phyloP scores from a whole-genome alignment of 2,113 vertebrate species.

The Neotoma lepida region DNA sequence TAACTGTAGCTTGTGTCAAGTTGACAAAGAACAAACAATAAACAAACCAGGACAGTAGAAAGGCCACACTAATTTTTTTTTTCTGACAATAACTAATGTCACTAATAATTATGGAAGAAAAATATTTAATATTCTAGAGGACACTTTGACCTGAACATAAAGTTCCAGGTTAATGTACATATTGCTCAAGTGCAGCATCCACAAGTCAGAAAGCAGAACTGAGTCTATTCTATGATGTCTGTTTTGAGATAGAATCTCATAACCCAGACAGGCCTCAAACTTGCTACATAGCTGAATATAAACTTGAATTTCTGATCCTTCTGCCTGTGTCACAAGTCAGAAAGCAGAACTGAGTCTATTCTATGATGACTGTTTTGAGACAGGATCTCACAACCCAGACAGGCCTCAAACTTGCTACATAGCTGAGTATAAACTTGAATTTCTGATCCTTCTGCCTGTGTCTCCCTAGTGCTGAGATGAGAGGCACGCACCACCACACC shows the following conservation, averaged over 20 bases:
- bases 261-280: too few relatives aligned
- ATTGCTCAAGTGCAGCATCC: slow-evolving; percentile 5
- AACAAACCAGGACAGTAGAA: background rate
- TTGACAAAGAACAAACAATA: background rate
- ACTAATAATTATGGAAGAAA: background rate
- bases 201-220: slow-evolving; percentile 28
- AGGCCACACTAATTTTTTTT: background rate
- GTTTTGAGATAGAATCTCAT: background rate
- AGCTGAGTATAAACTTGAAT: background rate
- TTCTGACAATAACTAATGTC: background rate
- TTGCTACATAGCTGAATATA: background rate
- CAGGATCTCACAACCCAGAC: background rate
- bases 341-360: background rate
- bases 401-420: background rate
- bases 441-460: background rate
- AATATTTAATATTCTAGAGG: background rate
- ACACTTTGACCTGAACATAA: background rate
- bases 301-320: background rate
- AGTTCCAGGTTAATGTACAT: background rate
- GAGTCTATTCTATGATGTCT: background rate
- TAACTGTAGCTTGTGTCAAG: background rate
- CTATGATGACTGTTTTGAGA: background rate
- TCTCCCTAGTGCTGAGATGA: background rate
- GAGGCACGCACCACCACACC: too few relatives aligned
- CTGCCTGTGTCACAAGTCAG: background rate